Base-by-base conservation (phyloP, 35 echinoderm and acorn worm species). In the Lytechinus variegatus region DNA sequence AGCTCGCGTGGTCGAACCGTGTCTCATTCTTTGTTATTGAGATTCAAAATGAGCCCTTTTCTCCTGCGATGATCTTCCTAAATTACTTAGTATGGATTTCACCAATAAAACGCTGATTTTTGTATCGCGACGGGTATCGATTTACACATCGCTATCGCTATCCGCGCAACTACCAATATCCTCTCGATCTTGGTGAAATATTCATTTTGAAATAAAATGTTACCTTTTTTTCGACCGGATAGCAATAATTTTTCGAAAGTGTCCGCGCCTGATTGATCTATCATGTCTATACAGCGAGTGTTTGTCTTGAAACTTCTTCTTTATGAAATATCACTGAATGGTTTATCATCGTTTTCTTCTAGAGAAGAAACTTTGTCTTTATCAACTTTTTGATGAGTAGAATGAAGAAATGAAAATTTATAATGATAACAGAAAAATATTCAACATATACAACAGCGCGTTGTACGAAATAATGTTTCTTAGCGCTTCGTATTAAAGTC, bases 41-140 rank as follows among this genome's bases (percentile, higher is more conserved):
- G 66, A 79, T 79, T 79, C 66, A 24, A 79, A 79, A 79, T 79
- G 66, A 79, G n/a, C 3, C 66, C n/a, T 79, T 79, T 79, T 79
- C 66, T 6, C 66, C 66, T 79, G 21, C 66, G n/a, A 79, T 79
- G 66, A 79, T 79, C 66, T 79, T 79, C 66, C 66, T 79, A 79
- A n/a, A 79, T 79, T 79, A 79, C 66, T 79, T 79, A 79, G 66
- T 79, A 79, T 79, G 66, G 66, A 79, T 79, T 79, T 79, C 66
- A 79, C 66, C 66, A 79, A 79, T 79, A 79, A 79, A 79, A 79
- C 66, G 66, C 66, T 79, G 66, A 79, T 79, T 79, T 79, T 79
- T 79, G 66, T 79, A 79, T 24, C 19, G 66, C 66, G 66, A 24
- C 6, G 66, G 66, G n/a, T 79, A 79, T 79, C 66, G 19, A 24